A percentile compares a stretch with the other conserved stretches of the same genome.
Conservation (phyloP, 2,888 invertebrate genomes). For the Gymnosoma rotundatum region DNA sequence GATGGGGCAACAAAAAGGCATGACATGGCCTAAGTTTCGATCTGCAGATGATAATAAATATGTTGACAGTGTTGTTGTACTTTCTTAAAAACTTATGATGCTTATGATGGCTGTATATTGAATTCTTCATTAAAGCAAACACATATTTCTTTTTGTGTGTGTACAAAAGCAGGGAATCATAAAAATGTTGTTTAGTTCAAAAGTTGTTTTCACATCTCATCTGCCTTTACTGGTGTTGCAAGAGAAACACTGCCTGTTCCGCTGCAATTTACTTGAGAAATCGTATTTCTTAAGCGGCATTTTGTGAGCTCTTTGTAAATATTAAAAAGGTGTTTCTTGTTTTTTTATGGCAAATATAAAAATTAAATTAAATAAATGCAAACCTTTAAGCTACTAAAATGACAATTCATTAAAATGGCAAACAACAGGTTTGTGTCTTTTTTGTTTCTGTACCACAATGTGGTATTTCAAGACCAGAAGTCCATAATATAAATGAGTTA, state of each 20-base stretch:
- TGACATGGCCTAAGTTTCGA: neutral
- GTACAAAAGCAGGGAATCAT: neutral
- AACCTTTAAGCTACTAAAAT: constrained; percentile 56
- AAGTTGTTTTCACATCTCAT: too few species aligned
- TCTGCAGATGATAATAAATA: constrained; percentile 23
- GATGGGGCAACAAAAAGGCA: constrained; percentile 26
- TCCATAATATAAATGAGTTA: constrained; percentile 16
- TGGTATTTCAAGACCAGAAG: constrained; percentile 60
- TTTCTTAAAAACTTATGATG: constrained; percentile 29
- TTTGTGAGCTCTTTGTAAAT: constrained; percentile 29
- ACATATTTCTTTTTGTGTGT: constrained; percentile 44
- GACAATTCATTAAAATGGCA: constrained; percentile 68
- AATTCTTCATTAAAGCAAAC: constrained; percentile 49
- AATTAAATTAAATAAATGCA: constrained; percentile 47
- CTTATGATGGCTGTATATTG: constrained; percentile 12
- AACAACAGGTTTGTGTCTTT: constrained; percentile 67
- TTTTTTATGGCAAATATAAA: constrained; percentile 14
- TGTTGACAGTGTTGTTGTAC: constrained; percentile 50
- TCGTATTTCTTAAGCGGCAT: constrained; percentile 39
- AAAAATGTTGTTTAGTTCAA: constrained; percentile 2
- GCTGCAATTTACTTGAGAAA: neutral
- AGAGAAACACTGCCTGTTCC: neutral
- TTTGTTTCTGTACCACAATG: constrained; percentile 26
- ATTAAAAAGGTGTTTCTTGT: constrained; percentile 54
- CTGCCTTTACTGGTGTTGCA: neutral